Evolutionary conservation across 1,140 invertebrate species (phyloP).

Genomic region (Halesus radiatus): DNA sequence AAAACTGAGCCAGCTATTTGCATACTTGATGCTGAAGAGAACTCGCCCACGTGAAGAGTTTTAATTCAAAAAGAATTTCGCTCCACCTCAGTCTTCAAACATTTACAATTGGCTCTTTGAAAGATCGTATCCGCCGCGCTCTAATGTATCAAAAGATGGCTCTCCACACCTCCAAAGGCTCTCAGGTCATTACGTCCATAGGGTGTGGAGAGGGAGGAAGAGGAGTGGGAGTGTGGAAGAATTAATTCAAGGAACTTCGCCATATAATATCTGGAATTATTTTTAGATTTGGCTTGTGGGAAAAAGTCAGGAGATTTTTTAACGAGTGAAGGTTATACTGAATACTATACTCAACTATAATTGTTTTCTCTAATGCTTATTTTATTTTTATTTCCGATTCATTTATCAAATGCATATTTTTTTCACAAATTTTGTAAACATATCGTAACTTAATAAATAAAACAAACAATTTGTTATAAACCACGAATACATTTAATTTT

Average conservation of each 20-base stretch:
- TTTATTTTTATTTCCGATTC: too few relatives aligned
- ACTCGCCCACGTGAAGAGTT: neutral
- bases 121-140: constrained; percentile 26
- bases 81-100: neutral
- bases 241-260: too few relatives aligned
- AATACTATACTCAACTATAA: too few relatives aligned
- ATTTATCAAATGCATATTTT: too few relatives aligned
- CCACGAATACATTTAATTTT: too few relatives aligned
- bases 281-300: neutral
- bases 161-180: constrained; percentile 24
- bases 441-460: too few relatives aligned
- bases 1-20: neutral
- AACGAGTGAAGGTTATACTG: too few relatives aligned
- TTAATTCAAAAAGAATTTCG: constrained; percentile 1
- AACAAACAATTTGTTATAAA: too few relatives aligned
- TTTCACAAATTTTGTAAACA: too few relatives aligned
- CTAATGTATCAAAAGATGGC: constrained; percentile 29
- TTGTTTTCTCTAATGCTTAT: too few relatives aligned
- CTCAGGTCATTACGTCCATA: constrained; percentile 12
- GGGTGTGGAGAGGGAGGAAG: neutral
- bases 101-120: constrained; percentile 36
- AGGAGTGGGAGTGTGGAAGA: too few relatives aligned
- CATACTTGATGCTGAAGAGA: constrained; percentile 15
- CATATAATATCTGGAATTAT: constrained; percentile 1
- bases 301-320: too few relatives aligned